A percentile compares a stretch with the other conserved stretches of the same genome.
phyloP scores from a whole-genome alignment of 2,797 vertebrate species.

The Enteromius treurensis region DNA sequence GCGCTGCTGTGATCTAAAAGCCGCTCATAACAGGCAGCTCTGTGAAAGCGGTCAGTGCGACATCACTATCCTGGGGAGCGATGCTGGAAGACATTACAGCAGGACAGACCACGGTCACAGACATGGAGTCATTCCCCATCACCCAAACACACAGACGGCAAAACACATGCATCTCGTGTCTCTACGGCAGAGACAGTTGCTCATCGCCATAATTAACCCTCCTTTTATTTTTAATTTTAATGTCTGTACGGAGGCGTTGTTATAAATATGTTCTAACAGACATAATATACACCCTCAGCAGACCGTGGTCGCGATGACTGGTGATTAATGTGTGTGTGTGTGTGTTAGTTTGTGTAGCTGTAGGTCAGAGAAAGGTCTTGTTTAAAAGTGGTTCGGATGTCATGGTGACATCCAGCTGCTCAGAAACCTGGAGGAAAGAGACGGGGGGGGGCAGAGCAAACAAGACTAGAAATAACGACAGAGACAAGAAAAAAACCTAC shows the following conservation, averaged over 20 bases:
- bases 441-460: neutral
- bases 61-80: constrained; percentile 3
- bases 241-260: neutral
- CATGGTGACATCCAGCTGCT: constrained; percentile 52
- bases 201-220: constrained; percentile 22
- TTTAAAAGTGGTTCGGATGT: constrained; percentile 60
- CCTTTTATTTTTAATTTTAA: constrained; percentile 13
- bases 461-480: constrained; percentile 10
- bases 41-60: constrained; percentile 13
- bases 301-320: neutral
- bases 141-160: neutral
- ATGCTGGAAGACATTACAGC: neutral
- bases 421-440: neutral
- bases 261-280: constrained; percentile 24
- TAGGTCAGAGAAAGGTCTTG: constrained; percentile 45
- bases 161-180: constrained; percentile 2
- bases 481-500: neutral
- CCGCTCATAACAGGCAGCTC: constrained; percentile 1
- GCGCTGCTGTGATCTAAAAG: constrained; percentile 17
- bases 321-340: constrained; percentile 7
- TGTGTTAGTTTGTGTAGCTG: neutral
- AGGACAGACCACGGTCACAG: constrained; percentile 12
- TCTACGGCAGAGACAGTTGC: neutral
- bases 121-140: neutral
- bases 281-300: neutral